Evolutionary conservation across 53 echinoderm and acorn worm genomes (phyloP).

Genomic region (Holothuria leucospilota): DNA sequence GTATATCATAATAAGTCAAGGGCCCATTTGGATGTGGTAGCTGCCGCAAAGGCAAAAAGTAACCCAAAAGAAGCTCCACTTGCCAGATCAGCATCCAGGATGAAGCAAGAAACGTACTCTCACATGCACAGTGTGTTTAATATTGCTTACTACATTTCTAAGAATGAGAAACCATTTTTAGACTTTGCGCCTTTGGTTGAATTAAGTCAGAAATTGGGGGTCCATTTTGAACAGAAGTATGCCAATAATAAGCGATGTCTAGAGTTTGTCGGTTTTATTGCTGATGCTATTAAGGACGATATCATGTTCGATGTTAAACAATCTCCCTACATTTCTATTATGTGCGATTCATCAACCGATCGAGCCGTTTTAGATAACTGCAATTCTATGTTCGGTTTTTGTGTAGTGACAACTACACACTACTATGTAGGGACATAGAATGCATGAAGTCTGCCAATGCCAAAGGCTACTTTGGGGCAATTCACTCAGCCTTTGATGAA

Average conservation of each 20-base stretch:
- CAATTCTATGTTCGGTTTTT: conserved; percentile 7
- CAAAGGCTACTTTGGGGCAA: conserved; percentile 6
- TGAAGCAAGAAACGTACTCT: not conserved
- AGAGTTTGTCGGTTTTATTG: not conserved
- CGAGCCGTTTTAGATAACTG: conserved; percentile 26
- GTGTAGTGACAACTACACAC: not conserved
- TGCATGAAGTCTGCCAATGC: not conserved
- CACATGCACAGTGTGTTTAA: not conserved
- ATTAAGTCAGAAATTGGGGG: not conserved
- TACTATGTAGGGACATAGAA: conserved; percentile 5
- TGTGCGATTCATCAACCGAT: conserved; percentile 24
- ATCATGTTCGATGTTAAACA: not conserved
- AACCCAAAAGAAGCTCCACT: conserved; percentile 3
- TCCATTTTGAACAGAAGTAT: not conserved
- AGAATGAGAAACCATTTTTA: not conserved
- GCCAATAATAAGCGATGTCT: not conserved
- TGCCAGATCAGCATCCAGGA: conserved; percentile 10
- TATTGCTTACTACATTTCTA: conserved; percentile 14
- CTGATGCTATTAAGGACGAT: not conserved
- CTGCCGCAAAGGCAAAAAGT: conserved; percentile 17
- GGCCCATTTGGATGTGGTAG: not conserved
- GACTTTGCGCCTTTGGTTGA: not conserved
- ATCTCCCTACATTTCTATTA: not conserved
- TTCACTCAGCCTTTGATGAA: not conserved
- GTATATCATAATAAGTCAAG: not conserved